Conservation (phyloP, 2,888 invertebrate genomes). For the Scaptomyza caliginosa region DNA sequence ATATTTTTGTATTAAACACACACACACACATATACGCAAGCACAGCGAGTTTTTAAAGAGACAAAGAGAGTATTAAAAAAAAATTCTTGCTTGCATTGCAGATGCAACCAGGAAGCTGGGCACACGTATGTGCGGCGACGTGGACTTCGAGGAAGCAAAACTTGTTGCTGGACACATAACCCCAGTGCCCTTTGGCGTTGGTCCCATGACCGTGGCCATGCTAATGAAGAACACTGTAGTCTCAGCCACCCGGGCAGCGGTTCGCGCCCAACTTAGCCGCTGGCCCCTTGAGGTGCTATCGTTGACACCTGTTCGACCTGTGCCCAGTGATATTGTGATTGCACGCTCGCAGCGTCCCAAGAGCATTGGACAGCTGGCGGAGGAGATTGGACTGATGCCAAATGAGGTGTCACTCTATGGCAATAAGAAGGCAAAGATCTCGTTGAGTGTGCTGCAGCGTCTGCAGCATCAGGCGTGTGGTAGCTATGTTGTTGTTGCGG, state of each 20-base stretch:
- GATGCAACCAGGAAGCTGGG: conserved; percentile 92
- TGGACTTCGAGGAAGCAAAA: conserved; percentile 92
- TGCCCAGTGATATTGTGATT: conserved; percentile 96
- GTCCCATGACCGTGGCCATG: conserved; percentile 99
- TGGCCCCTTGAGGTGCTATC: conserved; percentile 91
- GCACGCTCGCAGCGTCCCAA: conserved; percentile 95
- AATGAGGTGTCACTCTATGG: conserved; percentile 96
- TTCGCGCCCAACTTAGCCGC: conserved; percentile 85
- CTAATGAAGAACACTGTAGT: conserved; percentile 96
- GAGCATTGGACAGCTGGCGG: conserved; percentile 89
- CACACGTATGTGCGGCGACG: conserved; percentile 96
- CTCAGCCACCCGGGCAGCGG: conserved; percentile 89
- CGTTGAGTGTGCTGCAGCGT: conserved; percentile 91
- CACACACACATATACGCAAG: too few species aligned
- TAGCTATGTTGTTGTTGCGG: conserved; percentile 97
- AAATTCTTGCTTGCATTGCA: conserved; percentile 82
- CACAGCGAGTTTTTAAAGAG: too few species aligned
- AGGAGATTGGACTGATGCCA: conserved; percentile 92
- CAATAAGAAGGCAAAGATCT: conserved; percentile 96
- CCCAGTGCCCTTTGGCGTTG: conserved; percentile 98
- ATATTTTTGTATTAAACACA: conserved; percentile 2
- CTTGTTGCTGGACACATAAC: conserved; percentile 94
- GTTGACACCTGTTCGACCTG: conserved; percentile 88
- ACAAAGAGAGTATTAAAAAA: too few species aligned
- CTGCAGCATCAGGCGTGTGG: conserved; percentile 89